Evolutionary conservation across 2,113 vertebrate species (phyloP), one percentile per base, ranked within the genome.

Genomic region (Progne subis): DNA sequence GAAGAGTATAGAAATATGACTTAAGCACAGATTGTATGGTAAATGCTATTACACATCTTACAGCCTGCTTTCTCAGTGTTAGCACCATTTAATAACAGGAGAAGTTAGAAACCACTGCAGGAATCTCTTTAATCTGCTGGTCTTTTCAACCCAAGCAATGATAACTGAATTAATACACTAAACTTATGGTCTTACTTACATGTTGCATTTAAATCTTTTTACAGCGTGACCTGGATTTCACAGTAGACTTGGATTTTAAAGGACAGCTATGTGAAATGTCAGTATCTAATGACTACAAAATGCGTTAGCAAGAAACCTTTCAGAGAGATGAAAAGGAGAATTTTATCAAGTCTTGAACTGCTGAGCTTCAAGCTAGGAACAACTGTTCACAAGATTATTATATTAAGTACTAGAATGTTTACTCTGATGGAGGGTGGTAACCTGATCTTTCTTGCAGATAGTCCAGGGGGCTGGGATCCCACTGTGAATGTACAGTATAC

Each of bases 181-280:
- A 91, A 70, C 8, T 49, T 88, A 46, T 0, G 3, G 20, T 63
- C 50, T 80, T 80, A 60, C 75, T 94, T 91, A 96, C 26, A 20
- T 88, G 53, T 95, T 80, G 29, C 56, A 29, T 88, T 88, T 69
- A 57, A 57, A 78, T 96, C 93, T 94, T 87, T 91, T 92, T 87
- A 71, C 98, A 99, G 99, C 99, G 99, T 55, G 99, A 99, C 98
- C 97, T 99, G 97, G 99, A 99, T 97, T 99, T 99, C 96, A 99
- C 99, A 79, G 98, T 99, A 92, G 99, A 99, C 95, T 97, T 99
- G 98, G 99, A 99, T 98, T 99, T 99, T 97, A 99, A 99, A 98
- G 99, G 99, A 86, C 99, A 99, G 98, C 98, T 99, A 60, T 99
- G 99, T 80, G 99, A 99, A 98, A 98, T 98, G 41, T 99, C 99